phyloP scores from a whole-genome alignment of 2,888 invertebrate species.

The Matsumyia berberina region DNA sequence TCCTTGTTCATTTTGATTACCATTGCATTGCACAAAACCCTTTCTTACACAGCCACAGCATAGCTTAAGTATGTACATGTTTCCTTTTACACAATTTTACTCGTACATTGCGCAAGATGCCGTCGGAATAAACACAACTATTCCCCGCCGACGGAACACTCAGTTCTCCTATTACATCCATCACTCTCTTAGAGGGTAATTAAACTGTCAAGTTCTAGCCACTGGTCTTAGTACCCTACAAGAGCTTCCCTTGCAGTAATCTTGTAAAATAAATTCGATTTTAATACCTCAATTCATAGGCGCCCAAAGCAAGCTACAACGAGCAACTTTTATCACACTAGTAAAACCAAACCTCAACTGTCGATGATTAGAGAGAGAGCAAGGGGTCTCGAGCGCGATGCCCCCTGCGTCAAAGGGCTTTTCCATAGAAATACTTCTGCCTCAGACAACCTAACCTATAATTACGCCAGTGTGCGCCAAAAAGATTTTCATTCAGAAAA shows the following conservation, averaged over 20 bases:
- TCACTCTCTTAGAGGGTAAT: slow-evolving; percentile 30
- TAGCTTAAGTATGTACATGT: neutral
- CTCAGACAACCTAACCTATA: slow-evolving; percentile 69
- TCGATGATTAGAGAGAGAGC: slow-evolving; percentile 47
- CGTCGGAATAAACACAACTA: slow-evolving; percentile 17
- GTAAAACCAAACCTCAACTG: slow-evolving; percentile 23
- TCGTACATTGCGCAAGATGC: neutral
- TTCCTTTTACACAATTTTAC: neutral
- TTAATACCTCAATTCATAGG: slow-evolving; percentile 60
- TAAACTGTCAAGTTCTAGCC: slow-evolving; percentile 71
- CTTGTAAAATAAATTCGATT: slow-evolving; percentile 60
- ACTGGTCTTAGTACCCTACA: slow-evolving; percentile 61
- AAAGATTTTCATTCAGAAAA: slow-evolving; percentile 69
- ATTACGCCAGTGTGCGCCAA: slow-evolving; percentile 68
- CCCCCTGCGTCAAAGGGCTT: slow-evolving; percentile 25
- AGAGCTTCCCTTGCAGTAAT: slow-evolving; percentile 43
- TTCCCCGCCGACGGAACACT: slow-evolving; percentile 13
- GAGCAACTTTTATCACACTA: slow-evolving; percentile 38
- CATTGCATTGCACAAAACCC: too few relatives aligned
- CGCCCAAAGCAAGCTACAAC: slow-evolving; percentile 38
- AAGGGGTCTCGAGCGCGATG: slow-evolving; percentile 3
- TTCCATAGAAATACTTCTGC: slow-evolving; percentile 61
- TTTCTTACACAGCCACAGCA: neutral
- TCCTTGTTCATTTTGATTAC: too few relatives aligned
- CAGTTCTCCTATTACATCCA: slow-evolving; percentile 11